Conservation (phyloP, 2,888 invertebrate genomes). For the Caradrina kadenii region DNA sequence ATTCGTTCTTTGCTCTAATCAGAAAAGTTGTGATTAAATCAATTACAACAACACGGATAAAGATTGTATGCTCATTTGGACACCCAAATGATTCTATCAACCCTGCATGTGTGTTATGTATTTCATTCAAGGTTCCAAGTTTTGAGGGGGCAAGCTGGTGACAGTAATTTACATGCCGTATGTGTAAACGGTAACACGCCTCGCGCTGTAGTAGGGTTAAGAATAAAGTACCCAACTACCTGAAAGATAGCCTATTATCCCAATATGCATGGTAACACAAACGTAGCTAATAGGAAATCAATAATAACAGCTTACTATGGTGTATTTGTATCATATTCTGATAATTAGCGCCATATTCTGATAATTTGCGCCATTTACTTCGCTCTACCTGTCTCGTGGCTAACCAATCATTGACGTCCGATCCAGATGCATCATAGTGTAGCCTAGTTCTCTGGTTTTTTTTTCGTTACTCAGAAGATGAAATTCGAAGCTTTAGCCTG, state of each 20-base stretch:
- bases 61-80: not conserved
- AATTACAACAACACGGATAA: not conserved
- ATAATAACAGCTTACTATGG: slow-evolving; percentile 11
- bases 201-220: not conserved
- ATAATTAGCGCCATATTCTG: slow-evolving; percentile 5
- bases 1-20: not conserved
- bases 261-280: not conserved
- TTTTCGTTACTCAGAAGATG: not conserved
- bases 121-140: slow-evolving; percentile 5
- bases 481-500: not conserved
- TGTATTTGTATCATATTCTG: slow-evolving; percentile 13
- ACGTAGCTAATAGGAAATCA: slow-evolving; percentile 25
- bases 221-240: not conserved
- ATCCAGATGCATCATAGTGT: not conserved
- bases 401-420: not conserved
- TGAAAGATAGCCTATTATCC: not conserved
- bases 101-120: not conserved
- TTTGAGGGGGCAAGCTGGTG: not conserved
- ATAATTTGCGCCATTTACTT: slow-evolving; percentile 5
- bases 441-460: not conserved
- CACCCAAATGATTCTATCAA: not conserved
- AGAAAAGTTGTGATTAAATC: not conserved
- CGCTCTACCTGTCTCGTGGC: not conserved
- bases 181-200: slow-evolving; percentile 1
- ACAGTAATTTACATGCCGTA: not conserved